phyloP scores from a whole-genome alignment of 2,113 vertebrate species.

The Orientallactaga bullata region DNA sequence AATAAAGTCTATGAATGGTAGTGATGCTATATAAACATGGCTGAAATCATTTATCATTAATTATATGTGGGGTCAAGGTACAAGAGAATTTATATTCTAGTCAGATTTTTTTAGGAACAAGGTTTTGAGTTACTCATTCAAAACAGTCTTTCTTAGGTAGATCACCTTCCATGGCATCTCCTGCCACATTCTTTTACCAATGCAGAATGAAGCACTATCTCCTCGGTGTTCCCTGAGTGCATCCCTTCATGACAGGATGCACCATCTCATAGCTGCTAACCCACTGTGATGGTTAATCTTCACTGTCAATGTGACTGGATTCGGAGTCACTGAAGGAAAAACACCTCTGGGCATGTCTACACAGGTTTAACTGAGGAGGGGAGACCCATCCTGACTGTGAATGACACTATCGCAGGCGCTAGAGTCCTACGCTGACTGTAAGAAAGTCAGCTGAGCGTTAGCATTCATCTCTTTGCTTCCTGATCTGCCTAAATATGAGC shows the following conservation, averaged over 20 bases:
- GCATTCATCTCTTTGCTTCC: not conserved
- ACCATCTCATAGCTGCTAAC: not conserved
- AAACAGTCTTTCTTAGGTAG: not conserved
- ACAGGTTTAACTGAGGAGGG: not conserved
- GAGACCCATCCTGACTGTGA: not conserved
- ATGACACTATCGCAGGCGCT: not conserved
- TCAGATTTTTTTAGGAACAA: slow-evolving; percentile 48
- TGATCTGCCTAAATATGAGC: not conserved
- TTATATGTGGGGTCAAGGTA: not conserved
- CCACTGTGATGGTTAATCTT: too few species aligned
- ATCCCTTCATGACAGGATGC: not conserved
- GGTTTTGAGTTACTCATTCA: slow-evolving; percentile 17
- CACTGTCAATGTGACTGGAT: not conserved
- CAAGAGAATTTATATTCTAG: not conserved
- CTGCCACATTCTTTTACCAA: not conserved
- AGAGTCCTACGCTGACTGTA: not conserved
- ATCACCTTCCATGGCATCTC: not conserved
- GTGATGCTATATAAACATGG: not conserved
- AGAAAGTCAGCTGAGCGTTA: not conserved
- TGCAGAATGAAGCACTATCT: not conserved
- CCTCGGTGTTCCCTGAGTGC: not conserved
- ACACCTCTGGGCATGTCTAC: not conserved
- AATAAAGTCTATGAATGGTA: not conserved
- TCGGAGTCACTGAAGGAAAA: not conserved
- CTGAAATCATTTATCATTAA: slow-evolving; percentile 27